Evolutionary conservation across 2,797 vertebrate species (phyloP).

Genomic region (Pteropus rufus): DNA sequence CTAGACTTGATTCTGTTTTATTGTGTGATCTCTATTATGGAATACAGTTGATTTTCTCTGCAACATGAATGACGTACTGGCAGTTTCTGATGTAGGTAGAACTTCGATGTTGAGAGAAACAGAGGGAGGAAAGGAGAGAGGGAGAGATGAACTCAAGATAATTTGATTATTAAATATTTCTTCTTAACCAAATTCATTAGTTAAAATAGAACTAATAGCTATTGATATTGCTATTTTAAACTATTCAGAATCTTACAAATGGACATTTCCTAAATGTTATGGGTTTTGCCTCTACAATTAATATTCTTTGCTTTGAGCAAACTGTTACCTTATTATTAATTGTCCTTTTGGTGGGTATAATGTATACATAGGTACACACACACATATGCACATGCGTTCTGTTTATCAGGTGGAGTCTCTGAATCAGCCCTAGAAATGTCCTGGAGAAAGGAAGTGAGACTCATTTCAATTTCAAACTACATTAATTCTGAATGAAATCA

Average conservation of each 20-base stretch:
- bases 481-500: slow-evolving; percentile 83
- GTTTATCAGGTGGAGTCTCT: slow-evolving; percentile 1
- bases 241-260: neutral
- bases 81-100: neutral
- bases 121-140: neutral
- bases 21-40: neutral
- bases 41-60: neutral
- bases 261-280: slow-evolving; percentile 45
- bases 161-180: neutral
- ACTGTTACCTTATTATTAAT: slow-evolving; percentile 35
- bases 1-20: neutral
- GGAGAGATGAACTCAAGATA: neutral
- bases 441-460: slow-evolving; percentile 74
- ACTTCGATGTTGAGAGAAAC: neutral
- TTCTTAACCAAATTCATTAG: slow-evolving; percentile 18
- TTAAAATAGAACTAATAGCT: neutral
- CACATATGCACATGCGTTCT: neutral
- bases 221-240: slow-evolving; percentile 28
- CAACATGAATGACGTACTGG: neutral
- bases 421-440: slow-evolving; percentile 69
- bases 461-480: slow-evolving; percentile 82
- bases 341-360: neutral
- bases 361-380: neutral
- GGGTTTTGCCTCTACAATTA: slow-evolving; percentile 40
- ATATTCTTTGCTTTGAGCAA: neutral